Percentiles rank a stretch among this genome's conserved stretches.
These are phyloP conservation scores for Taphrorychus bicolor DNA, from an alignment of 2,888 invertebrate genomes.

Conservation along the genomic window DNA sequence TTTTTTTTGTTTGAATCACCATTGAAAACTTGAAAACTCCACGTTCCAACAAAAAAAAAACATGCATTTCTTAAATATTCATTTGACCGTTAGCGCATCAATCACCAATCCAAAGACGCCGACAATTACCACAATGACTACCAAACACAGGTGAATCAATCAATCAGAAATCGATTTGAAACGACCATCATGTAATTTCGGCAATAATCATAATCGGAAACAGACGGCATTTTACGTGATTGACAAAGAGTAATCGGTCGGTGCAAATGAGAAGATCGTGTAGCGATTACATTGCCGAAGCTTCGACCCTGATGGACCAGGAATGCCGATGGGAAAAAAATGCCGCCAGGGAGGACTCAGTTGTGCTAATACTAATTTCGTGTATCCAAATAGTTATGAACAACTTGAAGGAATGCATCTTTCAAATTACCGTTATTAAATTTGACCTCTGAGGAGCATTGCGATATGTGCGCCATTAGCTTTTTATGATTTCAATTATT, in stretches of 20 bases:
- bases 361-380: neutral
- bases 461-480: neutral
- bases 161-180: neutral
- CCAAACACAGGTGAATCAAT: neutral
- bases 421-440: neutral
- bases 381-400: neutral
- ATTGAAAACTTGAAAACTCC: too few relatives aligned
- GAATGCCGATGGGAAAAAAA: neutral
- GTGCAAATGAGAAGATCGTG: neutral
- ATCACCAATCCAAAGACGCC: neutral
- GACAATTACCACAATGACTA: neutral
- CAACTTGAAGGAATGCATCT: neutral
- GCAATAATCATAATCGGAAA: neutral
- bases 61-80: too few relatives aligned
- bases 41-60: too few relatives aligned
- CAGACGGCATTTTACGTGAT: neutral
- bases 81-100: neutral
- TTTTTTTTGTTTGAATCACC: too few relatives aligned
- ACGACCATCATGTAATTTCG: neutral
- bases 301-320: neutral
- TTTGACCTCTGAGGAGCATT: neutral
- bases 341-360: neutral
- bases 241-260: neutral
- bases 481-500: neutral
- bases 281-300: neutral